phyloP scores from a whole-genome alignment of 2,113 vertebrate species.

The Pangasianodon hypophthalmus region DNA sequence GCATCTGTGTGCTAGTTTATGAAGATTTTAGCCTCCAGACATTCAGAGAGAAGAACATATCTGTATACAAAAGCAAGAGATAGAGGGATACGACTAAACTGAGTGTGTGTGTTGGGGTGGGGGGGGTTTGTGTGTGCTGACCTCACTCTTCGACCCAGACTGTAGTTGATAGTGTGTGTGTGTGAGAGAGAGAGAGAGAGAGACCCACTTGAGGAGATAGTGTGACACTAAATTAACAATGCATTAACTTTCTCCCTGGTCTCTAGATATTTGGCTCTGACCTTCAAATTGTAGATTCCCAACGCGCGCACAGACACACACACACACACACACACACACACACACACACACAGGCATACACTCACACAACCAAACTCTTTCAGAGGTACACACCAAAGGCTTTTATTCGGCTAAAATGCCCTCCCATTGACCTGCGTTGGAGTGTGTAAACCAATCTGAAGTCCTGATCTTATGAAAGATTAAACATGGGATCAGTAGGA shows the following conservation, averaged over 20 bases:
- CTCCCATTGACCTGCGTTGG: conserved; percentile 37
- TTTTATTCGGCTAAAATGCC: conserved; percentile 46
- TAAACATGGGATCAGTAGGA: conserved; percentile 30
- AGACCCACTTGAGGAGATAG: conserved; percentile 50
- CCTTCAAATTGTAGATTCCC: conserved; percentile 53
- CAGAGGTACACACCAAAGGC: conserved; percentile 10
- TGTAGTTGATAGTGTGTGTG: conserved; percentile 50
- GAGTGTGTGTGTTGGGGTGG: not conserved
- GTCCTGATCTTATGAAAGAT: conserved; percentile 43
- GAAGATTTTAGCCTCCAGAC: not conserved
- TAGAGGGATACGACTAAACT: not conserved
- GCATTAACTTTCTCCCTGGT: conserved; percentile 53
- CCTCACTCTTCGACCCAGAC: conserved; percentile 43
- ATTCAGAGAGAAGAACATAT: conserved; percentile 26
- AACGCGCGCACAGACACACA: conserved; percentile 1
- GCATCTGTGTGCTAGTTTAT: not conserved
- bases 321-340: not conserved
- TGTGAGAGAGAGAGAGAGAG: conserved; percentile 46
- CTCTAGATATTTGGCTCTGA: conserved; percentile 56
- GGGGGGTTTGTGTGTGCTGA: conserved; percentile 6
- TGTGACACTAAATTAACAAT: conserved; percentile 60
- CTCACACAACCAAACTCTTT: conserved; percentile 17
- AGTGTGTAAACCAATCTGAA: conserved; percentile 49
- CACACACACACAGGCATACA: conserved; percentile 1
- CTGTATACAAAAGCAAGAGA: conserved; percentile 17